A percentile compares a stretch with the other conserved stretches of the same genome.
These are phyloP conservation scores for Lutjanus erythropterus DNA, from an alignment of 2,113 vertebrate genomes.

Conservation along the genomic window DNA sequence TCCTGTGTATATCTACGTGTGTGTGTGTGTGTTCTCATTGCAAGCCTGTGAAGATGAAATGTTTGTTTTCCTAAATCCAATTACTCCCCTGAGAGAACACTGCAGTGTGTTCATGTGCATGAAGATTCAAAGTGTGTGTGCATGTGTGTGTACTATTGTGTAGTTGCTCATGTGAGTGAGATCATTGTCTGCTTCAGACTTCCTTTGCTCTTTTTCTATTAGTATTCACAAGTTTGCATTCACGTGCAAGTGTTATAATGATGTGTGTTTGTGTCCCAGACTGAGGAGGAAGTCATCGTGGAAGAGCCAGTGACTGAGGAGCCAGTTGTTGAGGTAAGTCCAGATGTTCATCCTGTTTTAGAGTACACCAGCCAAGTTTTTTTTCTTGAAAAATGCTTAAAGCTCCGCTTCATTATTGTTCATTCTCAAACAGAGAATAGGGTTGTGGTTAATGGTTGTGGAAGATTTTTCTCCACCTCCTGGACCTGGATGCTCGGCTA, in stretches of 20 bases:
- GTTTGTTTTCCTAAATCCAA: constrained; percentile 11
- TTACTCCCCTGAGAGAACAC: background rate
- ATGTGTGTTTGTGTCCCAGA: constrained; percentile 64
- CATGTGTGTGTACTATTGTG: background rate
- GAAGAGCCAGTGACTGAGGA: constrained; percentile 74
- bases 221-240: background rate
- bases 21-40: background rate
- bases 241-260: background rate
- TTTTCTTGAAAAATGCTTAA: background rate
- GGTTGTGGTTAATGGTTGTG: too few species aligned
- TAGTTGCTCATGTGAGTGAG: background rate
- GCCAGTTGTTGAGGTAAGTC: constrained; percentile 75
- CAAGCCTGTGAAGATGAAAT: background rate
- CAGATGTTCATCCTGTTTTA: constrained; percentile 15
- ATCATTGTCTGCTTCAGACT: constrained; percentile 11
- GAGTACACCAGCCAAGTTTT: background rate
- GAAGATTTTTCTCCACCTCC: too few species aligned
- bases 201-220: background rate
- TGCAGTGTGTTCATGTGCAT: background rate
- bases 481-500: too few species aligned
- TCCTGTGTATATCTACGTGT: constrained; percentile 10
- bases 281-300: constrained; percentile 74
- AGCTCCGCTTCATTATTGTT: too few species aligned
- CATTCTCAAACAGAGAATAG: too few species aligned
- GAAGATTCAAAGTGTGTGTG: background rate